These are phyloP conservation scores for Coregonus ussuriensis DNA, from an alignment of 2,797 vertebrate species.

Conservation along the genomic window DNA sequence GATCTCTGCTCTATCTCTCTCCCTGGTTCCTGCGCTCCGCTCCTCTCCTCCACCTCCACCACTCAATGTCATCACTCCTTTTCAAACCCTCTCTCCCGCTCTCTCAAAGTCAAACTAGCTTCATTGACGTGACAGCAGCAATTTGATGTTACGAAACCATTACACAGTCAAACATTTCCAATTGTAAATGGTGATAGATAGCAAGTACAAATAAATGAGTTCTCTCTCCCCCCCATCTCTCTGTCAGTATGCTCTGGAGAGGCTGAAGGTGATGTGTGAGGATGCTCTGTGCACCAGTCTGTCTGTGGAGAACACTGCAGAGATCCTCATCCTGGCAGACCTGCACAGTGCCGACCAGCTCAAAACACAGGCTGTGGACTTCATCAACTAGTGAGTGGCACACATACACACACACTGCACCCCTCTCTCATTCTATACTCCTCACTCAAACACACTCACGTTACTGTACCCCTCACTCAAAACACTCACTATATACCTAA, in stretches of 20 bases:
- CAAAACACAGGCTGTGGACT: slow-evolving; percentile 97
- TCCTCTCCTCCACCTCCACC: not conserved
- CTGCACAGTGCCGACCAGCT: slow-evolving; percentile 97
- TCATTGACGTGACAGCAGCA: slow-evolving; percentile 15
- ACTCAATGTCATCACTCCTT: not conserved
- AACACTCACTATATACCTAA: too few species aligned
- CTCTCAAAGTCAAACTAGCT: slow-evolving; percentile 9
- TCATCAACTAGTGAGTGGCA: slow-evolving; percentile 96
- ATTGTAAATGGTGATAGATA: not conserved
- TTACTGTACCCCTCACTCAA: too few species aligned
- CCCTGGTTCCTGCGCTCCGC: not conserved
- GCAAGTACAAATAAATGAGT: not conserved
- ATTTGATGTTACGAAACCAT: slow-evolving; percentile 49
- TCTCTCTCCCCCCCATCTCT: not conserved
- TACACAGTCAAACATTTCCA: slow-evolving; percentile 35
- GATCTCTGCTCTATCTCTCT: slow-evolving; percentile 5
- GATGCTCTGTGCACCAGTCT: slow-evolving; percentile 95
- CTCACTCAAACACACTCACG: too few species aligned
- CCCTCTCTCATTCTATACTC: too few species aligned
- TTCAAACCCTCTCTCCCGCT: slow-evolving; percentile 11
- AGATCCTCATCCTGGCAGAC: slow-evolving; percentile 97
- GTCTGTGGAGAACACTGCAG: slow-evolving; percentile 94
- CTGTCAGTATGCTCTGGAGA: slow-evolving; percentile 90
- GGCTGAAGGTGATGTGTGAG: slow-evolving; percentile 99
- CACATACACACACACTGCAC: not conserved